A percentile compares a stretch with the other conserved stretches of the same genome.
Evolutionary conservation across 2,797 vertebrate genomes (phyloP).

Genomic region (Sebastolobus alascanus): DNA sequence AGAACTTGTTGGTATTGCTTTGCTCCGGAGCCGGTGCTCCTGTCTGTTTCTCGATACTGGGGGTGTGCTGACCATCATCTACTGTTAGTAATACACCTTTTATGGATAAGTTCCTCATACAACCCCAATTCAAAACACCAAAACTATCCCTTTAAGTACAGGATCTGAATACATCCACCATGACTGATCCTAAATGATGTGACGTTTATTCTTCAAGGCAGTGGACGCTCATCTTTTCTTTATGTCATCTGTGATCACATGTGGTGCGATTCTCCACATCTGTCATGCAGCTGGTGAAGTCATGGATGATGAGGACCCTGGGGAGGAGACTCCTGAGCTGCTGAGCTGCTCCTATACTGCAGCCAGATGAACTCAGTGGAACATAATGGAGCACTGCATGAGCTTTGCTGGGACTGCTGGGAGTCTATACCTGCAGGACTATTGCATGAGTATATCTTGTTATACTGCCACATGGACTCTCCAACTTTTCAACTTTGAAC

Average conservation of each 20-base stretch:
- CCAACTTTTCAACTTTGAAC: not conserved
- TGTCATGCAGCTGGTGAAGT: constrained; percentile 21
- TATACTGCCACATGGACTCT: not conserved
- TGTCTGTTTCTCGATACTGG: no score
- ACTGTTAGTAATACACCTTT: no score
- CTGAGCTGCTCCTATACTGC: not conserved
- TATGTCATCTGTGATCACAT: not conserved
- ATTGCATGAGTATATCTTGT: not conserved
- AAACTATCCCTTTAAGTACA: not conserved
- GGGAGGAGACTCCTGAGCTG: not conserved
- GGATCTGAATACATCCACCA: not conserved
- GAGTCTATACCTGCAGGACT: not conserved
- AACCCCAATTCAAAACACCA: no score
- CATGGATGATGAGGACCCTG: not conserved
- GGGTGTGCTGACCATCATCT: no score
- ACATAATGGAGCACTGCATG: not conserved
- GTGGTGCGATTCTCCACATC: constrained; percentile 11
- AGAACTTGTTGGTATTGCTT: no score
- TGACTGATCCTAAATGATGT: not conserved
- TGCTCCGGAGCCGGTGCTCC: no score
- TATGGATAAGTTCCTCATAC: no score
- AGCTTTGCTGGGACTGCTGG: not conserved
- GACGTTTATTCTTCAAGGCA: not conserved
- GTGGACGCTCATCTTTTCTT: not conserved
- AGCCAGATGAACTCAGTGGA: constrained; percentile 9